phyloP scores from a whole-genome alignment of 2,113 vertebrate genomes.

The Petrocephalus zakoni region DNA sequence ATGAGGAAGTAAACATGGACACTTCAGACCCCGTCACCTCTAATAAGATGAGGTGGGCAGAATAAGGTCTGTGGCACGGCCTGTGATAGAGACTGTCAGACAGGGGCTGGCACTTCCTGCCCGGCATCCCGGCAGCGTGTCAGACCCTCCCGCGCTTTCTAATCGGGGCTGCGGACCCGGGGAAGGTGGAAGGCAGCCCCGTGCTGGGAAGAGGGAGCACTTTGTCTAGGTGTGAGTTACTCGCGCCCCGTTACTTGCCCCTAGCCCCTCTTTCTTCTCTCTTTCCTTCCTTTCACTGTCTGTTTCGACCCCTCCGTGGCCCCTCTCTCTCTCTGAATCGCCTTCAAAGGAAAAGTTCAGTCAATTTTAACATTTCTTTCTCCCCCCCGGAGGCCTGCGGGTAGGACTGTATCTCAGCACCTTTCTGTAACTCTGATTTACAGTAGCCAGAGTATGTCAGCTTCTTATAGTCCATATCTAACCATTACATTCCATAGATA shows the following conservation, averaged over 20 bases:
- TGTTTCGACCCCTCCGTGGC: slow-evolving; percentile 34
- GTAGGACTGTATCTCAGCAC: slow-evolving; percentile 37
- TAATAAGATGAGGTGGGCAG: not conserved
- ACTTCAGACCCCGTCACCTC: not conserved
- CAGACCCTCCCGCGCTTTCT: slow-evolving; percentile 48
- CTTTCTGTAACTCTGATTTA: not conserved
- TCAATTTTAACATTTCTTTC: slow-evolving; percentile 66
- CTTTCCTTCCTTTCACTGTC: slow-evolving; percentile 44
- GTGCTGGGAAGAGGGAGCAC: slow-evolving; percentile 58
- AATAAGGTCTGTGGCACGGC: not conserved
- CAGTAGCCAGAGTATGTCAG: no score
- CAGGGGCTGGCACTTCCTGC: slow-evolving; percentile 39
- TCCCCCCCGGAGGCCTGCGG: slow-evolving; percentile 51
- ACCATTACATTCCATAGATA: not conserved
- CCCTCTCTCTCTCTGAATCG: slow-evolving; percentile 58
- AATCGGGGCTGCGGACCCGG: slow-evolving; percentile 58
- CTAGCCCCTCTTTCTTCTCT: slow-evolving; percentile 46
- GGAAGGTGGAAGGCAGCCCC: slow-evolving; percentile 51
- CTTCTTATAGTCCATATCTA: not conserved
- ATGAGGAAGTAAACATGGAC: not conserved
- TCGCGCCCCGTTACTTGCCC: slow-evolving; percentile 61
- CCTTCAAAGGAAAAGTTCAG: slow-evolving; percentile 70
- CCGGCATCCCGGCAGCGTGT: slow-evolving; percentile 40
- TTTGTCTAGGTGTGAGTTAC: slow-evolving; percentile 71
- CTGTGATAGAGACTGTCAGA: not conserved